Conservation (phyloP, 2,113 vertebrate species). For the Thunnus maccoyii region DNA sequence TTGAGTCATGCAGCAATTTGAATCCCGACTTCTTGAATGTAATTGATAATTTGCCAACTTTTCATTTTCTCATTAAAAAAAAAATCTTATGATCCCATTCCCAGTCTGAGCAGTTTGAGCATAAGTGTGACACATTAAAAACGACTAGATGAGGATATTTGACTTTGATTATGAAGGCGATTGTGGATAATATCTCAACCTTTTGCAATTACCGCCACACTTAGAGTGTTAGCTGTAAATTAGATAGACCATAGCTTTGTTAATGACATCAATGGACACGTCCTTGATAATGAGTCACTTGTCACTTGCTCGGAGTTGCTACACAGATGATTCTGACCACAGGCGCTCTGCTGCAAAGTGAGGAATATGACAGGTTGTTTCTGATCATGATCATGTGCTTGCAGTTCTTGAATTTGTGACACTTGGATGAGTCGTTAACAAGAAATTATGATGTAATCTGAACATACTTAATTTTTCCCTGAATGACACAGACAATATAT, state of each 20-base stretch:
- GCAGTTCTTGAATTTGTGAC: neutral
- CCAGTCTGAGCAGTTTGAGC: constrained; percentile 23
- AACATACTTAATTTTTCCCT: no score
- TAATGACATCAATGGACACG: constrained; percentile 32
- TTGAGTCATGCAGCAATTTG: constrained; percentile 5
- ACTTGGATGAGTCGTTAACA: no score
- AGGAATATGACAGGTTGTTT: constrained; percentile 5
- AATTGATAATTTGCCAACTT: constrained; percentile 28
- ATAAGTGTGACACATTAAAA: constrained; percentile 42
- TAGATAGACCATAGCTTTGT: constrained; percentile 14
- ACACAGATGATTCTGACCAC: constrained; percentile 21
- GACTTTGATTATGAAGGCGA: constrained; percentile 30
- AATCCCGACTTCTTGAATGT: neutral
- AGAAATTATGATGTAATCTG: no score
- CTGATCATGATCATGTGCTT: neutral
- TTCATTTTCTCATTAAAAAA: constrained; percentile 12
- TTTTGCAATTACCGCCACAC: constrained; percentile 47
- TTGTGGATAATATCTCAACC: constrained; percentile 25
- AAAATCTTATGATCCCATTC: constrained; percentile 3
- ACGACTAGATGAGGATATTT: constrained; percentile 35
- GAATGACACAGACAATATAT: no score
- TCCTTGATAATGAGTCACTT: constrained; percentile 35
- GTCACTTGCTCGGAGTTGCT: constrained; percentile 36
- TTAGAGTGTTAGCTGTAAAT: constrained; percentile 37
- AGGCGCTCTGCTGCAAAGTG: neutral